These are phyloP conservation scores for Octomys mimax DNA, from an alignment of 2,797 vertebrate genomes.

Conservation along the genomic window DNA sequence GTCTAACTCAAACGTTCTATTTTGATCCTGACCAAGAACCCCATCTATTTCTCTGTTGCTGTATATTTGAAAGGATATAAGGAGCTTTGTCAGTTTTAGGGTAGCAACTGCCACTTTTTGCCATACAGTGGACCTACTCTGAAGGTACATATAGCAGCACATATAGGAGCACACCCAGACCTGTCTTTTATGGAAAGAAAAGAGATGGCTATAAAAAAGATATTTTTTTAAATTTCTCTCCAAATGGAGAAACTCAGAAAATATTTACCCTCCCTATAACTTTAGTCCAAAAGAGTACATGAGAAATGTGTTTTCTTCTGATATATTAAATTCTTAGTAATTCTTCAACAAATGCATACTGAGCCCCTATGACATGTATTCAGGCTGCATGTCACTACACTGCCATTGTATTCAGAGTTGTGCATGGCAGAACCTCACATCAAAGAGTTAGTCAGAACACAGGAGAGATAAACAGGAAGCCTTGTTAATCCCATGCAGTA, in stretches of 20 bases:
- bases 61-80: not conserved
- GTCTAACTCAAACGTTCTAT: not conserved
- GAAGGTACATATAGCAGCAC: not conserved
- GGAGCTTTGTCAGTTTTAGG: not conserved
- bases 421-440: not conserved
- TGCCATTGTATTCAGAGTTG: not conserved
- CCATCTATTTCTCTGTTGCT: not conserved
- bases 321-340: not conserved
- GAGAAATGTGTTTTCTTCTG: not conserved
- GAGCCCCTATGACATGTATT: not conserved
- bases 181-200: not conserved
- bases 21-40: not conserved
- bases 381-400: not conserved
- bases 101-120: not conserved
- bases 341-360: not conserved
- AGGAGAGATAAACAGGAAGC: not conserved
- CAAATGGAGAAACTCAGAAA: slow-evolving; percentile 5
- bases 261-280: not conserved
- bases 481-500: not conserved
- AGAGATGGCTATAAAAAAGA: not conserved
- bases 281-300: not conserved
- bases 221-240: not conserved
- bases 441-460: not conserved
- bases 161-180: not conserved
- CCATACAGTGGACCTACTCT: not conserved